Evolutionary conservation across 2,797 vertebrate genomes (phyloP), one percentile per base, ranked within the genome.

Genomic region (Characodon lateralis): DNA sequence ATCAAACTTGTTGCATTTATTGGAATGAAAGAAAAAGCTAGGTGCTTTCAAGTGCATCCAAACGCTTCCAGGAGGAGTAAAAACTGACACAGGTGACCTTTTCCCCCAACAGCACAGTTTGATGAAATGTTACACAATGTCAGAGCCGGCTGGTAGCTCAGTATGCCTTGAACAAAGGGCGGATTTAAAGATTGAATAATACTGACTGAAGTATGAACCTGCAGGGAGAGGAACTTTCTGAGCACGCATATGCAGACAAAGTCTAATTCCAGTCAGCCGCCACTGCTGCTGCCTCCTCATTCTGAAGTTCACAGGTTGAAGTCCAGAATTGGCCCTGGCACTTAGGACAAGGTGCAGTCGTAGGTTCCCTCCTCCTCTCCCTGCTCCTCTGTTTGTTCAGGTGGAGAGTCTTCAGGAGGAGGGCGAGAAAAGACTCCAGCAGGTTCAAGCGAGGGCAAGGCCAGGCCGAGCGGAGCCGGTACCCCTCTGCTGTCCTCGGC

Each of bases 281-380:
- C 71, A 77, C 73, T 41, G 43, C 59, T 28, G 56, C 56, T 5
- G 56, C 58, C 73, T 83, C 72, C 51, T 70, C 70, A 43, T 9
- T 53, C 63, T 70, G 39, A 48, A 16, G 79, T 72, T 89, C 85
- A 85, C 72, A 78, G 85, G 74, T 85, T 50, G n/a, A 71, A 79
- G 85, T 65, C 88, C 72, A 41, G 76, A 65, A 69, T 84, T 65
- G 71, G 66, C n/a, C 31, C 63, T 8, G 56, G 50, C 18, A 41
- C 87, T 97, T 96, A 99, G 81, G 97, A 99, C 89, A 99, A 92
- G 68, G 94, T 94, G 91, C 98, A 99, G 94, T 99, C 98, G 0
- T 98, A 99, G 77, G 95, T 89, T 28, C 96, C 96, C 82, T 99
- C 97, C 41, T 97, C 97, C 24, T 96, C 94, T 2, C 86, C 89